These are phyloP conservation scores for Poeciliopsis turneri DNA, from an alignment of 2,797 vertebrate genomes.

Conservation along the genomic window DNA sequence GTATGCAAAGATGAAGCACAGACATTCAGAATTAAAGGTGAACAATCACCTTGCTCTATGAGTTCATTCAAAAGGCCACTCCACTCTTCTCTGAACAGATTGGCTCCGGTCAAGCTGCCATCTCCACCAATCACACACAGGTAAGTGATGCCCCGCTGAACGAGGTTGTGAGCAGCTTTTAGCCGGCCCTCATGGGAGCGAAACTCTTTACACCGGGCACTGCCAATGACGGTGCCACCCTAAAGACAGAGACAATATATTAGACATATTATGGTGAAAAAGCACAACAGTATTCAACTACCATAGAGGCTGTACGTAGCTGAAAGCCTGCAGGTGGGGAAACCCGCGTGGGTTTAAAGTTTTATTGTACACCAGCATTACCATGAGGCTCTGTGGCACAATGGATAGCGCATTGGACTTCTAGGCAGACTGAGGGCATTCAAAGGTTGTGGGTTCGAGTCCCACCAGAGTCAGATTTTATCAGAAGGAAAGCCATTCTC, in stretches of 20 bases:
- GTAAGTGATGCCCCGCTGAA: constrained; percentile 89
- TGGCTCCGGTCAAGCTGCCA: constrained; percentile 94
- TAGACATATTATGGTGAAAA: too few relatives aligned
- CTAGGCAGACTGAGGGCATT: constrained; percentile 73
- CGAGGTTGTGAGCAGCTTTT: constrained; percentile 89
- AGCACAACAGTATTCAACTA: too few relatives aligned
- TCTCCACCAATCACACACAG: constrained; percentile 97
- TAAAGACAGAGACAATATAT: constrained; percentile 44
- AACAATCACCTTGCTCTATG: constrained; percentile 75
- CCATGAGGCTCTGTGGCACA: constrained; percentile 90
- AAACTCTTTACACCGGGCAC: constrained; percentile 93
- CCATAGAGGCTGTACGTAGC: too few relatives aligned
- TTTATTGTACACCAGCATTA: too few relatives aligned
- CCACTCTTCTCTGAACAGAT: constrained; percentile 95
- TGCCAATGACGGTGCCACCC: constrained; percentile 97
- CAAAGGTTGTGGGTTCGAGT: constrained; percentile 90
- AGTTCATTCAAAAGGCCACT: constrained; percentile 89
- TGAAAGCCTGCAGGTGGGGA: too few relatives aligned
- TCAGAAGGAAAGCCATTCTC: too few relatives aligned
- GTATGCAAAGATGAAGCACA: not conserved
- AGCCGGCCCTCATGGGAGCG: constrained; percentile 88
- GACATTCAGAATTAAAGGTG: not conserved
- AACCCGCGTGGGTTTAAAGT: too few relatives aligned
- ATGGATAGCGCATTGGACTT: constrained; percentile 99
- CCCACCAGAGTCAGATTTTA: constrained; percentile 80